phyloP scores from a whole-genome alignment of 2,888 invertebrate species.

The Pandemis corylana region DNA sequence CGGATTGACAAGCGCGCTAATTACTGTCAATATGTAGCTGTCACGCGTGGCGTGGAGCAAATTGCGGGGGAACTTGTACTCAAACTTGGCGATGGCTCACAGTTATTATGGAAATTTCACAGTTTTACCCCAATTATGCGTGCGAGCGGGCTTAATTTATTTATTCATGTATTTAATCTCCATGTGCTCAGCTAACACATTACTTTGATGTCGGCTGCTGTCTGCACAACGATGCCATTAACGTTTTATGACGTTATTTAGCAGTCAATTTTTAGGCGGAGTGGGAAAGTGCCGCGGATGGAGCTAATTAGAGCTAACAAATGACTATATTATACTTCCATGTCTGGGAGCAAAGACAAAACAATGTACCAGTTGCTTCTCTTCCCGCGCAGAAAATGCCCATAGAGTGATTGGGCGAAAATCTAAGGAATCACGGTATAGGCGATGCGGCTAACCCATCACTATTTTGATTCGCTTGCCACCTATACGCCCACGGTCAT shows the following conservation, averaged over 20 bases:
- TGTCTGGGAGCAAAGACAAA: too few relatives aligned
- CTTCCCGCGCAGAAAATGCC: too few relatives aligned
- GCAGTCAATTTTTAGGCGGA: not conserved
- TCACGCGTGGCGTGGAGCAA: conserved; percentile 1
- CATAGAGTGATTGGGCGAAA: too few relatives aligned
- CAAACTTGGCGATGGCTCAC: not conserved
- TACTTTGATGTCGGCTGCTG: not conserved
- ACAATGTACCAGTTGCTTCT: too few relatives aligned
- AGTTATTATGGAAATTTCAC: conserved; percentile 19
- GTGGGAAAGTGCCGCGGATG: not conserved
- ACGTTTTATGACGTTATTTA: not conserved
- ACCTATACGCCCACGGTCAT: too few relatives aligned
- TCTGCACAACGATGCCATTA: not conserved
- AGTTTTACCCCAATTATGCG: conserved; percentile 7
- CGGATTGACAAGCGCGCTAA: conserved; percentile 11
- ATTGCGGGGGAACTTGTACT: not conserved
- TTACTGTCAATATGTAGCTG: conserved; percentile 20
- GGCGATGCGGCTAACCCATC: too few relatives aligned
- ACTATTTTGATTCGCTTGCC: too few relatives aligned
- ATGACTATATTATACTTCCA: not conserved
- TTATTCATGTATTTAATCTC: not conserved
- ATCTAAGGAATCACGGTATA: too few relatives aligned
- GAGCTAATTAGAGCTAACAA: not conserved
- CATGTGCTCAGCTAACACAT: not conserved
- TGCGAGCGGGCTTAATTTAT: not conserved